These are phyloP conservation scores for Hydropsyche tenuis DNA, from an alignment of 1,140 invertebrate species.

Conservation along the genomic window DNA sequence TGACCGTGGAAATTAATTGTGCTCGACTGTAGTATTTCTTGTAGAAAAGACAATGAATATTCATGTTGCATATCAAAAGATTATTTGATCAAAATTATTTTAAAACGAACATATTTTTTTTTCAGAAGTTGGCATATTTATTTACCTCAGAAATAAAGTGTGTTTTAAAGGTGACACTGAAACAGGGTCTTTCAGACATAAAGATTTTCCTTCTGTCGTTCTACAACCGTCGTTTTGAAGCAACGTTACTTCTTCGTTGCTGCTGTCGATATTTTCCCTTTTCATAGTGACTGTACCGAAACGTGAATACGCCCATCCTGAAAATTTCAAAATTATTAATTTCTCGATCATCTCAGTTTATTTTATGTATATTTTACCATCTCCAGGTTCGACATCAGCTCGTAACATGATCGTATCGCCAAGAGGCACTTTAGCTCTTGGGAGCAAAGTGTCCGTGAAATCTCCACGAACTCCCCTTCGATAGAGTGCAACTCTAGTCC, in stretches of 20 bases:
- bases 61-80: too few species aligned
- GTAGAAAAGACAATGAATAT: too few species aligned
- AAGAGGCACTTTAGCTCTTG: constrained; percentile 66
- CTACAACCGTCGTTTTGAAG: constrained; percentile 67
- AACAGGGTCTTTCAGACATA: constrained; percentile 63
- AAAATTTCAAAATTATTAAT: constrained; percentile 49
- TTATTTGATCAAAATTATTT: too few species aligned
- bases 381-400: constrained; percentile 65
- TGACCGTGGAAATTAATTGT: not conserved
- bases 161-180: constrained; percentile 39
- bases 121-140: too few species aligned
- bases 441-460: constrained; percentile 64
- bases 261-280: constrained; percentile 53
- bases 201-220: constrained; percentile 63
- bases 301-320: constrained; percentile 66
- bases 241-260: constrained; percentile 57
- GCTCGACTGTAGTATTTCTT: too few species aligned
- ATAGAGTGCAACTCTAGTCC: constrained; percentile 67
- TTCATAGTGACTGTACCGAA: constrained; percentile 56
- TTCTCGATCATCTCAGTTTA: too few species aligned
- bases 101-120: too few species aligned
- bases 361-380: constrained; percentile 62
- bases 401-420: constrained; percentile 71
- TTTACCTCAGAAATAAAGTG: constrained; percentile 45
- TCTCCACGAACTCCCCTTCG: constrained; percentile 60